Percentiles rank a stretch among this genome's conserved stretches.
These are phyloP conservation scores for Phyllotreta cruciferae DNA, from an alignment of 2,888 invertebrate species.

Conservation along the genomic window DNA sequence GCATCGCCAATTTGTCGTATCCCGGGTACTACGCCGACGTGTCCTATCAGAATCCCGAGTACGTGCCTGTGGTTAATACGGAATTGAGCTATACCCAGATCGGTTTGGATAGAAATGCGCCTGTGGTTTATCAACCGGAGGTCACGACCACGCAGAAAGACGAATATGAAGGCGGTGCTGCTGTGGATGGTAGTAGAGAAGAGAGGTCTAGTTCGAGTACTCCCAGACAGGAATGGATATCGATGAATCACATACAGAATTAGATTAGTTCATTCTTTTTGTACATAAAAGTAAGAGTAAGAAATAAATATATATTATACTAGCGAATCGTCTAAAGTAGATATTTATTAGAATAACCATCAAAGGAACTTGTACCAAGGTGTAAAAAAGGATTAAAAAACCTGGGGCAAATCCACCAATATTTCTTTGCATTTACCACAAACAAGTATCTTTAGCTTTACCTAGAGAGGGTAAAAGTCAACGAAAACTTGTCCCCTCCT, in stretches of 20 bases:
- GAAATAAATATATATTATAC: background rate
- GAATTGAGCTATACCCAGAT: conserved; percentile 53
- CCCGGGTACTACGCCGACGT: conserved; percentile 57
- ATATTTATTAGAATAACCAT: no score
- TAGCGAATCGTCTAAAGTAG: no score
- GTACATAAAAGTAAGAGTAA: conserved; percentile 22
- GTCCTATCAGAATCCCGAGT: conserved; percentile 57
- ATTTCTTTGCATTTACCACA: no score
- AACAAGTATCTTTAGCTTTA: no score
- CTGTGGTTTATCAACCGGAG: conserved; percentile 51
- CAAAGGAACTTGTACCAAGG: no score
- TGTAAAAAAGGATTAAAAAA: no score
- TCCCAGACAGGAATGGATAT: conserved; percentile 53
- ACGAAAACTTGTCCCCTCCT: no score
- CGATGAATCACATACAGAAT: conserved; percentile 48
- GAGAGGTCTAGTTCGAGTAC: conserved; percentile 51
- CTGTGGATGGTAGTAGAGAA: conserved; percentile 35
- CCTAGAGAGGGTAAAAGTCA: no score
- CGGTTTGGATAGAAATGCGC: conserved; percentile 47
- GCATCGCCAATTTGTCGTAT: conserved; percentile 57
- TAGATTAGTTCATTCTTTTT: conserved; percentile 26
- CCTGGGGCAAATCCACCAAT: no score
- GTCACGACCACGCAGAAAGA: conserved; percentile 46
- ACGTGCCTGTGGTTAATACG: conserved; percentile 53
- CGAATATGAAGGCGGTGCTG: conserved; percentile 45